A percentile compares a stretch with the other conserved stretches of the same genome.
Evolutionary conservation across 2,797 vertebrate species (phyloP).

Genomic region (Cossypha polioptera): DNA sequence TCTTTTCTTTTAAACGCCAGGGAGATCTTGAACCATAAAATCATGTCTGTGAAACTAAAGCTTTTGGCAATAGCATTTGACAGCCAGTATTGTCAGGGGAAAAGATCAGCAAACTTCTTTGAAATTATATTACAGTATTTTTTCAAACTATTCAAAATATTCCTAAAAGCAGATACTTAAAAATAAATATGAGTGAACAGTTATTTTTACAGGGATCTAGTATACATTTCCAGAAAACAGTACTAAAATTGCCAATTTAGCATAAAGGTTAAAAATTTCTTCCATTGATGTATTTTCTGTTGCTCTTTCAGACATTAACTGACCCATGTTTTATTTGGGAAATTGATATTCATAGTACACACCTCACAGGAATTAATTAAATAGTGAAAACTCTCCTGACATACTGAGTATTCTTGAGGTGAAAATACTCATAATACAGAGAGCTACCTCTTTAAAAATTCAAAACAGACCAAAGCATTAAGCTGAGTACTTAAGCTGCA

Average conservation of each 20-base stretch:
- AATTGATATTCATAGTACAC: slow-evolving; percentile 46
- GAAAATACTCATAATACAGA: neutral
- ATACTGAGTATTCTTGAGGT: neutral
- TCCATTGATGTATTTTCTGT: neutral
- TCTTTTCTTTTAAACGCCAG: neutral
- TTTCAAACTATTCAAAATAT: neutral
- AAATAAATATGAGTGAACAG: neutral
- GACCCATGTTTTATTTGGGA: neutral
- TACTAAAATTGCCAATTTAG: neutral
- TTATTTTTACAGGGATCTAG: neutral
- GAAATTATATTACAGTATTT: neutral
- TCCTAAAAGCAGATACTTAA: neutral
- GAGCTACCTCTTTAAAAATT: neutral
- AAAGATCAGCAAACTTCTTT: neutral
- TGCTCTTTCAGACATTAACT: neutral
- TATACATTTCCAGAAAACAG: neutral
- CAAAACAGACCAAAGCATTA: neutral
- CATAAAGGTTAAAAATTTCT: neutral
- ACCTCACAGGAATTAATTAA: slow-evolving; percentile 33
- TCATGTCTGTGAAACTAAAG: neutral
- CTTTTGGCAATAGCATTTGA: neutral
- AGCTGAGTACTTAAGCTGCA: neutral
- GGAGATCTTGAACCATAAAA: neutral
- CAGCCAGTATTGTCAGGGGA: neutral
- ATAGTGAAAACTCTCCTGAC: neutral